Evolutionary conservation across 2,888 invertebrate species (phyloP), one percentile per base, ranked within the genome.

Genomic region (Meteorus cinctellus): DNA sequence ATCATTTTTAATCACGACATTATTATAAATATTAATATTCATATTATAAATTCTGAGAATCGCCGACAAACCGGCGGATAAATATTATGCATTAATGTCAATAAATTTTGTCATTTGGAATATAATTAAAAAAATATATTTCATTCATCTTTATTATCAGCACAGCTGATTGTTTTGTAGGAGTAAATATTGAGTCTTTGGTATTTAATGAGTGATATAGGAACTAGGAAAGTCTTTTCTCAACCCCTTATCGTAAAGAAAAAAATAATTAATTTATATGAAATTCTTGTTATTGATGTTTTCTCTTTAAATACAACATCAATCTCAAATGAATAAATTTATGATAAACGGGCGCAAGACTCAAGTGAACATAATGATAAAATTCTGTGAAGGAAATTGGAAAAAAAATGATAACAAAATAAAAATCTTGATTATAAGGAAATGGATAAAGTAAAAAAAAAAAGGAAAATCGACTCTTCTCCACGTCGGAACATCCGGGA

Each of bases 401-500:
- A 76, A 75, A 27, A 29, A 1, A 51, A 29, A 48, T 16, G 62
- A 65, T 59, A 24, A 66, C 10, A 24, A 8, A 24, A 24, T 24
- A 24, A 24, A 24, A 24, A 24, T 24, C 63, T 24, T 36, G 62
- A 74, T 67, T 6, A 24, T 55, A 4, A 55, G n/a, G 19, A 19
- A 19, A 55, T 55, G 55, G 6, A 55, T n/a, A 55, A 48, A 45
- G 10, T 48, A 1, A 48, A 62, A 62, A 1, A 48, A 62, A 62
- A 34, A 0, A 62, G 51, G 31, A n/a, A 68, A 74, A 60, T 74
- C 74, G 74, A 79, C 80, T 78, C 78, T 81, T 81, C 78, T 81
- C 80, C 78, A 81, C 80, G 80, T 81, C 80, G 78, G 76, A 73
- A 76, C 73, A 76, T 78, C 78, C 79, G 79, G 74, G 76, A 80